These are phyloP conservation scores for Amazona ochrocephala DNA, from an alignment of 2,797 vertebrate genomes.

Conservation along the genomic window DNA sequence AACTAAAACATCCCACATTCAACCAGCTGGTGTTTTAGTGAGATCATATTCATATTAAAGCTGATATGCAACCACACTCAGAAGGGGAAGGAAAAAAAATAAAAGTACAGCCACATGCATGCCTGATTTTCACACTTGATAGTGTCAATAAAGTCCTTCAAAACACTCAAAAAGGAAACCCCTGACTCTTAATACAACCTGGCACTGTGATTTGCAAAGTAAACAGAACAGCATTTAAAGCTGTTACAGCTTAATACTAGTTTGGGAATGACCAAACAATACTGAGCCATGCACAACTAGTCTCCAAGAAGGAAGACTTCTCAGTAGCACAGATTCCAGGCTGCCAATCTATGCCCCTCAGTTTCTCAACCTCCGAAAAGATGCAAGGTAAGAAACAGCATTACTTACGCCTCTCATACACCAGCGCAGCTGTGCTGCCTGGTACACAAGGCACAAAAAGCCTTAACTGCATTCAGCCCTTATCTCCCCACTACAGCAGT, in stretches of 20 bases:
- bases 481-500: neutral
- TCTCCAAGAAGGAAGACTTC: neutral
- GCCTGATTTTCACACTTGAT: slow-evolving; percentile 10
- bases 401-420: neutral
- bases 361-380: neutral
- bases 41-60: neutral
- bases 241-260: neutral
- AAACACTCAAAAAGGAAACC: neutral
- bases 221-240: neutral
- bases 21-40: neutral
- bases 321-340: neutral
- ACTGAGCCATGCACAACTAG: neutral
- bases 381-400: neutral
- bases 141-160: neutral
- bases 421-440: neutral
- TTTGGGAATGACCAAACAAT: neutral
- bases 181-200: neutral
- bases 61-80: neutral
- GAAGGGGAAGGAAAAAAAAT: neutral
- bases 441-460: accelerated
- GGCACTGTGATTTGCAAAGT: neutral
- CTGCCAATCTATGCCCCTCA: neutral
- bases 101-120: neutral
- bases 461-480: neutral
- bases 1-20: neutral